These are phyloP conservation scores for Phocoena phocoena DNA, from an alignment of 2,113 vertebrate species.

Conservation along the genomic window DNA sequence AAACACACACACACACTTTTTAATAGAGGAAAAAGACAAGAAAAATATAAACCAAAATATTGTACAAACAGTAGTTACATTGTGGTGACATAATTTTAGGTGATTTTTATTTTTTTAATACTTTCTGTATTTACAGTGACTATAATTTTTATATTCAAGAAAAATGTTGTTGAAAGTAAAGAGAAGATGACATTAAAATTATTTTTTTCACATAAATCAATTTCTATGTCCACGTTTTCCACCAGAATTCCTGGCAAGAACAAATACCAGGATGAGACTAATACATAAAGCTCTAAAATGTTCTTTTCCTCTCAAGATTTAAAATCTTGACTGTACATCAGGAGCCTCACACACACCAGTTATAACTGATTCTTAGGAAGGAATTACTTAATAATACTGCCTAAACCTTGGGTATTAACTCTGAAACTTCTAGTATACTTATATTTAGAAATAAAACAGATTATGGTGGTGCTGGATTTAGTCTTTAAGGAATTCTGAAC, in stretches of 20 bases:
- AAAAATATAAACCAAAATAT: neutral
- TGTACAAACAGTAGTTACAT: neutral
- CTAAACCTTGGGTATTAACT: neutral
- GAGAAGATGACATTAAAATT: neutral
- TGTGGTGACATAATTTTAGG: neutral
- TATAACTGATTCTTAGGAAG: neutral
- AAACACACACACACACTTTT: neutral
- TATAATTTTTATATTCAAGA: constrained; percentile 6
- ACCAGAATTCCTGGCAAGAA: constrained; percentile 26
- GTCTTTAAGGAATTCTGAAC: neutral
- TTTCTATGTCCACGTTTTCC: constrained; percentile 40
- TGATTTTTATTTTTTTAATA: constrained; percentile 31
- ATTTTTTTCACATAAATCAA: neutral
- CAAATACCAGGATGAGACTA: neutral
- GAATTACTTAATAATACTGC: neutral
- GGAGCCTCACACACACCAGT: neutral
- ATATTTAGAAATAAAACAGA: neutral
- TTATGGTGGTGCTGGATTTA: neutral
- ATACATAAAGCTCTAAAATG: constrained; percentile 17
- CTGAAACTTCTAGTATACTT: neutral
- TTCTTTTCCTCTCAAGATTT: neutral
- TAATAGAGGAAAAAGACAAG: neutral
- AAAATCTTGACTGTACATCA: neutral
- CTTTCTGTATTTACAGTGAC: neutral
- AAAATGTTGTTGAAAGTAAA: neutral